phyloP scores from a whole-genome alignment of 2,888 invertebrate genomes.

The Malthinus flaveolus region DNA sequence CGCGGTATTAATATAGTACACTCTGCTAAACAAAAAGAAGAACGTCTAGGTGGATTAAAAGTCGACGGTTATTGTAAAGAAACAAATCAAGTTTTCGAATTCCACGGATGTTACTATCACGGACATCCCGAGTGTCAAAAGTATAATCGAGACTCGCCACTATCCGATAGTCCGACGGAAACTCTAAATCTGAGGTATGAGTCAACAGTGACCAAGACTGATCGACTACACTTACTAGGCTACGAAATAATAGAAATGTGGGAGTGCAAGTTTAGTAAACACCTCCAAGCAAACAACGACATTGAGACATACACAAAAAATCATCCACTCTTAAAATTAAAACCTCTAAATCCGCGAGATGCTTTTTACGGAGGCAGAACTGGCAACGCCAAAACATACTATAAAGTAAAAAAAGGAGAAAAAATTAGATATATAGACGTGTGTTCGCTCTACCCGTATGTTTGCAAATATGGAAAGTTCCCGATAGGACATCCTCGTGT shows the following conservation, averaged over 20 bases:
- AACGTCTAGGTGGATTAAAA: not conserved
- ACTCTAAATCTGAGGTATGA: constrained; percentile 4
- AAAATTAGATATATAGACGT: constrained; percentile 39
- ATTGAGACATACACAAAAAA: no score
- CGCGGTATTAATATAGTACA: not conserved
- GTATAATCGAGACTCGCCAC: not conserved
- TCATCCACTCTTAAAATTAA: not conserved
- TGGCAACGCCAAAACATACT: constrained; percentile 30
- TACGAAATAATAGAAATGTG: constrained; percentile 5
- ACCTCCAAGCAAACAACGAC: not conserved
- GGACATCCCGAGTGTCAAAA: not conserved
- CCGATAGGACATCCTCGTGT: constrained; percentile 41
- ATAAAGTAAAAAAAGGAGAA: constrained; percentile 29
- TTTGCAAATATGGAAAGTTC: constrained; percentile 38
- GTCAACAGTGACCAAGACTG: not conserved
- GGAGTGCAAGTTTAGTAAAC: constrained; percentile 6
- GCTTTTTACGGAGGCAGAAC: constrained; percentile 40
- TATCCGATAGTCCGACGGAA: not conserved
- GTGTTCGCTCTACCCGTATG: constrained; percentile 40
- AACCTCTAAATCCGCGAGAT: constrained; percentile 33
- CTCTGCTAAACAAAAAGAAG: not conserved
- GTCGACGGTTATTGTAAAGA: constrained; percentile 9
- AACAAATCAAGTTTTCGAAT: constrained; percentile 3
- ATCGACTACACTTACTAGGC: not conserved
- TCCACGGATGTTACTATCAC: constrained; percentile 15